Conservation (phyloP, 2,888 invertebrate species). For the Pomacea canaliculata region DNA sequence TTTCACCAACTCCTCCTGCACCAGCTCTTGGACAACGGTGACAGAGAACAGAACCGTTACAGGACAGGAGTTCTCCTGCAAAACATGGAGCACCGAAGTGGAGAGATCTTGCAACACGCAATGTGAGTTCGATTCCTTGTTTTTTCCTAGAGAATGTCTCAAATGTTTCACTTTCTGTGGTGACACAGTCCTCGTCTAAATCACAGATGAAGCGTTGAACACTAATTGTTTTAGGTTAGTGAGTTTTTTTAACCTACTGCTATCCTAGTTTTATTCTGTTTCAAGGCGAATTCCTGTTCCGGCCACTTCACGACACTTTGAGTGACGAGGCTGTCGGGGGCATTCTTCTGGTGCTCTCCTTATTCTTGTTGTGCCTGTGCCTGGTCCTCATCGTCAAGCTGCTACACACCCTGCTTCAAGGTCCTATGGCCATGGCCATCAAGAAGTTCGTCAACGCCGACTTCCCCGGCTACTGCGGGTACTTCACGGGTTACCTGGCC, state of each 20-base stretch:
- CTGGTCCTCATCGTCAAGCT: slow-evolving; percentile 73
- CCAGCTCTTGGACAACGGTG: neutral
- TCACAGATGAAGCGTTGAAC: no score
- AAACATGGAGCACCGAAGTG: slow-evolving; percentile 12
- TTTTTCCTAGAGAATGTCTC: no score
- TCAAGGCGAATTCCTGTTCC: slow-evolving; percentile 47
- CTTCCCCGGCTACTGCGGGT: slow-evolving; percentile 70
- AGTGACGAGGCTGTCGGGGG: slow-evolving; percentile 70
- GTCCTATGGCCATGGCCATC: slow-evolving; percentile 50
- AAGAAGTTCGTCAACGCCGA: slow-evolving; percentile 62
- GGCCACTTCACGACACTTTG: slow-evolving; percentile 35
- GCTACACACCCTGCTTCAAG: slow-evolving; percentile 63
- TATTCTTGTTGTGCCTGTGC: slow-evolving; percentile 71
- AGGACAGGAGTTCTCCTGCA: slow-evolving; percentile 22
- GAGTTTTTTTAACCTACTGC: no score
- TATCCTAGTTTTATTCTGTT: no score
- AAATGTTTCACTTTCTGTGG: no score
- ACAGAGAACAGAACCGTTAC: neutral
- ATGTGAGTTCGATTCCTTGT: slow-evolving; percentile 14
- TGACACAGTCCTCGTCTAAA: no score
- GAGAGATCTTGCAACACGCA: slow-evolving; percentile 17
- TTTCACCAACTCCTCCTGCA: neutral
- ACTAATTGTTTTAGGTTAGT: no score
- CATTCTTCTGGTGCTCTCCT: slow-evolving; percentile 71
- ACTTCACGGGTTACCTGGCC: slow-evolving; percentile 60